These are phyloP conservation scores for Rhopalosiphum maidis DNA, from an alignment of 1,140 invertebrate genomes.

Conservation along the genomic window DNA sequence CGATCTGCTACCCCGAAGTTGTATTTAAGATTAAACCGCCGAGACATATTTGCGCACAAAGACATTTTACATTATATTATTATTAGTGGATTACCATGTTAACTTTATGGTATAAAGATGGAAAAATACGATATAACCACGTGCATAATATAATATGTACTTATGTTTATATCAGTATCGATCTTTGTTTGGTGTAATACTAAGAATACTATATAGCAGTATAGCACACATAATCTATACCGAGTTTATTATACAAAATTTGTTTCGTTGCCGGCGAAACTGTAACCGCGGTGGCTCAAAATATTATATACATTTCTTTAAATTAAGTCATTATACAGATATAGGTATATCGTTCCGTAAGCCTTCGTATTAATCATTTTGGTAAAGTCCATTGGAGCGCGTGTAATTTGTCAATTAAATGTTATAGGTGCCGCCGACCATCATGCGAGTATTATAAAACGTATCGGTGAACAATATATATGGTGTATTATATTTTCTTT, in stretches of 20 bases:
- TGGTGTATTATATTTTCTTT: conserved; percentile 4
- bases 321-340: conserved; percentile 29
- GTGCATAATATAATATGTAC: not conserved
- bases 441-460: conserved; percentile 21
- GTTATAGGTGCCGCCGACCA: conserved; percentile 44
- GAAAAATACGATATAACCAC: not conserved
- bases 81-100: no score
- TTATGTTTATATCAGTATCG: not conserved
- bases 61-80: not conserved
- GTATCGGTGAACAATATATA: conserved; percentile 31
- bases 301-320: conserved; percentile 5
- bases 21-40: not conserved
- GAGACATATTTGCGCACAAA: not conserved
- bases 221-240: no score
- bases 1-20: not conserved
- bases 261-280: no score
- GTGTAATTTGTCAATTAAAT: conserved; percentile 50
- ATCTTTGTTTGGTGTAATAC: not conserved
- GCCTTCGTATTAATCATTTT: conserved; percentile 40
- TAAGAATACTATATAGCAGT: not conserved
- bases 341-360: not conserved
- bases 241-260: not conserved
- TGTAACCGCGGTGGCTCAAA: not conserved
- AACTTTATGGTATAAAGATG: no score
- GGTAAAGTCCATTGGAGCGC: conserved; percentile 30